Conservation (phyloP, 2,797 vertebrate species). For the Premnoplex brunnescens region DNA sequence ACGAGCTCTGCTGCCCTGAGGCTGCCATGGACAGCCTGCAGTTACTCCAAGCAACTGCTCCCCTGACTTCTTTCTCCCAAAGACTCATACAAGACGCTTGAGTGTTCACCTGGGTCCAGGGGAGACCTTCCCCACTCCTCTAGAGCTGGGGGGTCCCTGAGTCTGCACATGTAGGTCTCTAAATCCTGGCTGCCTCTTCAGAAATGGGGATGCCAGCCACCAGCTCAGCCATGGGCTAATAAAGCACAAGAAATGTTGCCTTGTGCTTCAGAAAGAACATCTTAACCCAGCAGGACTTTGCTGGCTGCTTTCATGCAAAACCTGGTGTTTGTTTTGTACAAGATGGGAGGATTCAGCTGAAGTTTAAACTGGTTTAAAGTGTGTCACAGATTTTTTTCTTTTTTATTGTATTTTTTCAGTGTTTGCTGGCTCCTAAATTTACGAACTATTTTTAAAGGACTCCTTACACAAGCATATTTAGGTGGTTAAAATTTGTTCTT, state of each 20-base stretch:
- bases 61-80: background rate
- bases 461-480: slow-evolving; percentile 20
- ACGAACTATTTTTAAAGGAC: background rate
- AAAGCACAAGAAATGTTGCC: background rate
- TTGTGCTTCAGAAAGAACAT: background rate
- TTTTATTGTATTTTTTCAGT: slow-evolving; percentile 25
- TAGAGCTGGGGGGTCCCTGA: background rate
- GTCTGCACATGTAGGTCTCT: background rate
- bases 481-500: background rate
- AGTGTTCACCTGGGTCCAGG: background rate
- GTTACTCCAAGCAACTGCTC: background rate
- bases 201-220: background rate
- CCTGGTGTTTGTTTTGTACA: background rate
- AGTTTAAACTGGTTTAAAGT: background rate
- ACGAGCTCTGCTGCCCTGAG: rapidly evolving
- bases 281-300: background rate
- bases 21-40: background rate
- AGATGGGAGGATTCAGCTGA: background rate
- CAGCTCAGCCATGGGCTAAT: background rate
- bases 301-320: background rate
- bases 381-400: background rate
- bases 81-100: background rate
- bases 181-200: background rate
- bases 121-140: background rate
- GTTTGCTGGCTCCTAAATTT: slow-evolving; percentile 16